phyloP scores from a whole-genome alignment of 2,797 vertebrate genomes.

The Hoplostethus atlanticus region DNA sequence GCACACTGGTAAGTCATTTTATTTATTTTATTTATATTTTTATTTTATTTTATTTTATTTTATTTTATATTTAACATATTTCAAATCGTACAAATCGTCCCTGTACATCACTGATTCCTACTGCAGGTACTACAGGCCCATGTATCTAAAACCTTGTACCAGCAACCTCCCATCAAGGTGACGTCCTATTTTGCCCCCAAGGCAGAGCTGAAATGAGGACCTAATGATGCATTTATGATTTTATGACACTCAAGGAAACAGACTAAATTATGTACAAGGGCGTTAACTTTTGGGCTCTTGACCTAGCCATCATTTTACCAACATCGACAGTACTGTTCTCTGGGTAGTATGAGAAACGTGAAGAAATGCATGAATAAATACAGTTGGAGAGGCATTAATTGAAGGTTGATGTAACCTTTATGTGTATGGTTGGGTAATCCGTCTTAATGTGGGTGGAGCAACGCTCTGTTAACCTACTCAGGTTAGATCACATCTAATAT shows the following conservation, averaged over 20 bases:
- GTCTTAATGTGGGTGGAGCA: constrained; percentile 75
- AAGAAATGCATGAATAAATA: constrained; percentile 42
- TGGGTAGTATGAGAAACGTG: constrained; percentile 44
- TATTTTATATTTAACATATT: constrained; percentile 2
- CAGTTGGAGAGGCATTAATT: constrained; percentile 63
- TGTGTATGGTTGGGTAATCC: constrained; percentile 71
- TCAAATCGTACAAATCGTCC: constrained; percentile 19
- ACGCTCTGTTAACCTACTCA: constrained; percentile 79
- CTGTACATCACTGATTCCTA: constrained; percentile 9
- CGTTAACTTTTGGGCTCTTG: constrained; percentile 66
- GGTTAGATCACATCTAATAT: constrained; percentile 75
- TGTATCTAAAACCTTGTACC: constrained; percentile 38
- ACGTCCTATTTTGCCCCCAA: constrained; percentile 63
- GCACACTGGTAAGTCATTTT: background rate
- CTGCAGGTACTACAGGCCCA: constrained; percentile 30
- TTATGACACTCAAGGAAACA: constrained; percentile 75
- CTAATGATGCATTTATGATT: constrained; percentile 81
- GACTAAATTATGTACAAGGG: constrained; percentile 71
- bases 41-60: too few species aligned
- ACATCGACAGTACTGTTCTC: constrained; percentile 56
- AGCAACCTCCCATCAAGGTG: constrained; percentile 61
- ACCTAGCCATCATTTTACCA: constrained; percentile 49
- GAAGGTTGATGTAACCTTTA: constrained; percentile 83
- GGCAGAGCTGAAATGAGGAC: constrained; percentile 67
- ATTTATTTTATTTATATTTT: background rate